Conservation (phyloP, 2,888 invertebrate species). For the Dynastes tityus region DNA sequence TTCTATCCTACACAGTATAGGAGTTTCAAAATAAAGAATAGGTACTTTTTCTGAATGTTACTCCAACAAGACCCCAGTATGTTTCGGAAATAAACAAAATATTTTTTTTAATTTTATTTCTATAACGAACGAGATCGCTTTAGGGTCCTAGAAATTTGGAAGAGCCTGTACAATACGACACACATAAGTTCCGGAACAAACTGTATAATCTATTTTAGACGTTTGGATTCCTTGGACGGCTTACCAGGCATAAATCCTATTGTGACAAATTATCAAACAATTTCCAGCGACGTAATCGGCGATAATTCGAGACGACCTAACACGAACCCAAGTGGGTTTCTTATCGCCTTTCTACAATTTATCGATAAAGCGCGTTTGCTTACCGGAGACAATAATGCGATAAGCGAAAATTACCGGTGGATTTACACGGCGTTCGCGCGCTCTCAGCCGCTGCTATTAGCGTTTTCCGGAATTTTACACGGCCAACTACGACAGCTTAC, state of each 20-base stretch:
- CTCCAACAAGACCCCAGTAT: too few species aligned
- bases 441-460: neutral
- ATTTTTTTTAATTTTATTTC: too few species aligned
- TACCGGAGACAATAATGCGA: slow-evolving; percentile 29
- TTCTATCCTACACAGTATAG: too few species aligned
- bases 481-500: neutral
- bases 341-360: slow-evolving; percentile 18
- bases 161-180: too few species aligned
- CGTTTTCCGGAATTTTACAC: slow-evolving; percentile 15
- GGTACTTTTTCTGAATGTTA: too few species aligned
- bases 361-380: slow-evolving; percentile 27
- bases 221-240: slow-evolving; percentile 1
- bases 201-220: slow-evolving; percentile 15
- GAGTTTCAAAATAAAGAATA: too few species aligned
- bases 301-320: slow-evolving; percentile 26
- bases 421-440: neutral
- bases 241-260: slow-evolving; percentile 12
- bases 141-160: neutral
- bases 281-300: slow-evolving; percentile 15
- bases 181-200: neutral
- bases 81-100: too few species aligned
- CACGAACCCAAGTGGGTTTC: slow-evolving; percentile 6
- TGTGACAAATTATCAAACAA: slow-evolving; percentile 30
- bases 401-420: slow-evolving; percentile 15
- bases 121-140: neutral